phyloP scores from a whole-genome alignment of 1,140 invertebrate species.

The Platyscapa corneri region DNA sequence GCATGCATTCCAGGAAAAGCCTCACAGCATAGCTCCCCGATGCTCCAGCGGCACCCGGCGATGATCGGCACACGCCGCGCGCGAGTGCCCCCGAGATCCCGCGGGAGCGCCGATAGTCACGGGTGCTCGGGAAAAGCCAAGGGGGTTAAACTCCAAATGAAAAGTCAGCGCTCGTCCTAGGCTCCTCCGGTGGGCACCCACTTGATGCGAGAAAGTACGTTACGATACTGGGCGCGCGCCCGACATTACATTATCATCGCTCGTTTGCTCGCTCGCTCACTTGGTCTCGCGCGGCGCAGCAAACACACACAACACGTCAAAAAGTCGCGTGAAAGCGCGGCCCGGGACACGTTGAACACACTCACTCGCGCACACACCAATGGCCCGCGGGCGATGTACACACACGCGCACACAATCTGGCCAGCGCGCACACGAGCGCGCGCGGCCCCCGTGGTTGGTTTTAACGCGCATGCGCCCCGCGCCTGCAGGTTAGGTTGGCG shows the following conservation, averaged over 20 bases:
- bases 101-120: too few relatives aligned
- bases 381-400: neutral
- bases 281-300: neutral
- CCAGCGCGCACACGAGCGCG: neutral
- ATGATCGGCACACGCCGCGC: too few relatives aligned
- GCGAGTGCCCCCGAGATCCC: too few relatives aligned
- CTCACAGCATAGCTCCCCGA: neutral
- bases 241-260: too few relatives aligned
- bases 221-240: neutral
- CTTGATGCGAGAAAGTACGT: neutral
- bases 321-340: constrained; percentile 54
- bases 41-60: too few relatives aligned
- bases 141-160: too few relatives aligned
- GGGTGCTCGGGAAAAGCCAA: too few relatives aligned
- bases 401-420: too few relatives aligned
- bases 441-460: neutral
- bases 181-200: neutral
- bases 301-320: constrained; percentile 20
- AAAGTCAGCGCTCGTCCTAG: too few relatives aligned
- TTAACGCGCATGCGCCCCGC: constrained; percentile 42
- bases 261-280: too few relatives aligned
- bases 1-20: neutral
- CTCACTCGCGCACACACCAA: neutral
- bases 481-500: constrained; percentile 17
- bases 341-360: constrained; percentile 11